Conservation (phyloP, 2,797 vertebrate species). For the Tarsius wallacei region DNA sequence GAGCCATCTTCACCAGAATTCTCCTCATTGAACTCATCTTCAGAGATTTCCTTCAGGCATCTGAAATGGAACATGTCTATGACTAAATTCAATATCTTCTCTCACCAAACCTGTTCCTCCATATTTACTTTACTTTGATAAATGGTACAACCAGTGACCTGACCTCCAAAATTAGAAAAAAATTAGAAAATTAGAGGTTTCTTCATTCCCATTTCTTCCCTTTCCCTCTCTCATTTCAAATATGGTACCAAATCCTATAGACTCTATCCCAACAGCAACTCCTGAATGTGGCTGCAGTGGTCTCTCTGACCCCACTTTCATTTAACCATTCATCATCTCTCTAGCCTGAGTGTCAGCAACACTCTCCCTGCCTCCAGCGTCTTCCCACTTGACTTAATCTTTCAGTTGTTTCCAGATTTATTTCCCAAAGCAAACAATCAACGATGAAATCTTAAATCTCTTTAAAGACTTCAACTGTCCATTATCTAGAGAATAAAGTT, state of each 20-base stretch:
- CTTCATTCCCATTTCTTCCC: neutral
- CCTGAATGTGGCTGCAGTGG: neutral
- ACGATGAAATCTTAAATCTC: neutral
- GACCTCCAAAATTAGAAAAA: slow-evolving; percentile 53
- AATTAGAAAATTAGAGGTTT: no score
- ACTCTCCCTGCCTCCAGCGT: neutral
- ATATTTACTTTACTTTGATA: slow-evolving; percentile 23
- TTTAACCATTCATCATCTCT: neutral
- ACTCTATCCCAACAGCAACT: neutral
- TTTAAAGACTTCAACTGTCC: slow-evolving; percentile 8
- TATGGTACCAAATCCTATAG: neutral
- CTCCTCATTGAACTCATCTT: slow-evolving; percentile 9
- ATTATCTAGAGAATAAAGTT: slow-evolving; percentile 34
- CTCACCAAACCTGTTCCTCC: slow-evolving; percentile 19
- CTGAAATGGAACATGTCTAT: neutral
- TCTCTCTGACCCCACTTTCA: neutral
- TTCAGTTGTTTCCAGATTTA: slow-evolving; percentile 58
- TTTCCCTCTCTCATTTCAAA: neutral
- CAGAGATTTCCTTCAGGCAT: slow-evolving; percentile 2
- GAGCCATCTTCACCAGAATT: neutral
- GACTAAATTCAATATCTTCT: slow-evolving; percentile 9
- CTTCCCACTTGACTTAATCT: slow-evolving; percentile 2
- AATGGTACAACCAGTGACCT: neutral
- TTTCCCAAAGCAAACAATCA: slow-evolving; percentile 29
- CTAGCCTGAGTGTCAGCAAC: neutral